phyloP scores from a whole-genome alignment of 2,113 vertebrate species.

The Nestor notabilis region DNA sequence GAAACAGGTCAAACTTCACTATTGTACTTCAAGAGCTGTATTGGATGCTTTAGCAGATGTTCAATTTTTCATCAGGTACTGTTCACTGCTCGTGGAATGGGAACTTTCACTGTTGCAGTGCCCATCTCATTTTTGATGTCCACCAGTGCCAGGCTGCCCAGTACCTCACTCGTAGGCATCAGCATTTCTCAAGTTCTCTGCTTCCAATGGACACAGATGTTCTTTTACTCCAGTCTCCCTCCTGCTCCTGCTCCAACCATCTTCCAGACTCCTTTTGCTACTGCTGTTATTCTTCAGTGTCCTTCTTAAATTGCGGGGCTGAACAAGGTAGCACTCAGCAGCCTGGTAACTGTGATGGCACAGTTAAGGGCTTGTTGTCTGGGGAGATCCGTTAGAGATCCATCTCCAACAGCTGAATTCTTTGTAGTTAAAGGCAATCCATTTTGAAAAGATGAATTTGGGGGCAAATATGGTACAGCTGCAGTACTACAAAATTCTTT shows the following conservation, averaged over 20 bases:
- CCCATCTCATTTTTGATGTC: neutral
- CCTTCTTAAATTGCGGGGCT: neutral
- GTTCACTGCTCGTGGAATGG: neutral
- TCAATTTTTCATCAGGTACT: neutral
- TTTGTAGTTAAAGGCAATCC: neutral
- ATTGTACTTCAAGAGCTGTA: neutral
- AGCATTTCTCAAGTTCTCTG: neutral
- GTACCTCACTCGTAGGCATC: neutral
- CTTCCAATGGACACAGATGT: neutral
- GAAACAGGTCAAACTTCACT: neutral
- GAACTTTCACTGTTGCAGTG: neutral
- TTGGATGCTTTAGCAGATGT: neutral
- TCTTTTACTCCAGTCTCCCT: neutral
- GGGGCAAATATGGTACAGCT: neutral
- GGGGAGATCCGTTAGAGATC: neutral
- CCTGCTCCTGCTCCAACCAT: neutral
- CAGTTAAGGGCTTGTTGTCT: neutral
- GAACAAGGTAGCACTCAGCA: neutral
- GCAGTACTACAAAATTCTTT: neutral
- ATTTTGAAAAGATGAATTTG: neutral
- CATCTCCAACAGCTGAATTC: neutral
- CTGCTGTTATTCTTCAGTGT: accelerated
- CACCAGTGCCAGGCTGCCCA: neutral
- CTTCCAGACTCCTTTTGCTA: neutral
- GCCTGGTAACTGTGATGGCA: neutral